Base-by-base conservation (phyloP, 2,888 invertebrate species). In the Eurytoma adleriae region DNA sequence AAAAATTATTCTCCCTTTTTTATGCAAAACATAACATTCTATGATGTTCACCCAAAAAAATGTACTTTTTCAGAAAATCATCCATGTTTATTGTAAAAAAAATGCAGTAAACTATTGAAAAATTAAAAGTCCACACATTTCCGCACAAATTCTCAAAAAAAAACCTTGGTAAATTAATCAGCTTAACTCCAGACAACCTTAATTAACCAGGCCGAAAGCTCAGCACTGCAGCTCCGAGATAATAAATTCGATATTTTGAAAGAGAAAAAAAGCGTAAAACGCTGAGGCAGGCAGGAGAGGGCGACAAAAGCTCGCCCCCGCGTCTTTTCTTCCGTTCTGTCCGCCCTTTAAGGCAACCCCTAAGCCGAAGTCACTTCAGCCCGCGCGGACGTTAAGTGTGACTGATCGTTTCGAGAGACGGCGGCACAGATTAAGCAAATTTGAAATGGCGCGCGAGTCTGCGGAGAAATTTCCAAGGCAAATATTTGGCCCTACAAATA, bases 291-390 rank as follows among this genome's bases (percentile, higher is more conserved):
- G 20, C 13, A 57, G 48, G 56, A 24, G 20, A 16, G 59, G 57
- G 16, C 30, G n/a, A 57, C 16, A 57, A 70, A 54, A 54, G 52
- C 14, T 40, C 30, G 68, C 54, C 56, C 52, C 13, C 14, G 13
- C 83, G 82, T 83, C 86, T 66, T 85, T 86, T 85, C 84, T 82
- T 85, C 83, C 81, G 83, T 81, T 81, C 84, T 84, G 84, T 85
- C 87, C 86, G 84, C 86, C 88, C 87, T 87, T 85, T 85, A 87
- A 86, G 30, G 30, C 88, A 87, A 85, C 88, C 76, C 88, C 86
- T 87, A 86, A 89, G 86, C 87, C 85, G 74, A 86, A 87, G 88
- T 88, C 87, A 88, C 87, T 89, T 86, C 84, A 86, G 82, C 56
- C n/a, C 52, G 27, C 52, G 14, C 54, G 62, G 89, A 88, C 87